phyloP scores from a whole-genome alignment of 2,113 vertebrate species.

The Euleptes europaea region DNA sequence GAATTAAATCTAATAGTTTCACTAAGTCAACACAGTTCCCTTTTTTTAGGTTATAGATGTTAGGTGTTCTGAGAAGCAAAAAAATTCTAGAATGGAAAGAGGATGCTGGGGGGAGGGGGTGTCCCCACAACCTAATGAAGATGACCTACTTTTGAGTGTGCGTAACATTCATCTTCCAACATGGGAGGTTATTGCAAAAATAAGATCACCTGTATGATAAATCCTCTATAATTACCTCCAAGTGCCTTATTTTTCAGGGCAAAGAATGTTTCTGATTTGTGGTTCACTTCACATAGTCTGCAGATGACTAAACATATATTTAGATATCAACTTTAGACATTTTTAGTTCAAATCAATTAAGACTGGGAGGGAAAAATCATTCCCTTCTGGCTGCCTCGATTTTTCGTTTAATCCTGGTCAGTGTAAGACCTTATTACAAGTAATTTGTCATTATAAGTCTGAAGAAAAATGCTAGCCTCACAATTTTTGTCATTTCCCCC shows the following conservation, averaged over 20 bases:
- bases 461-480: constrained; percentile 75
- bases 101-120: accelerated
- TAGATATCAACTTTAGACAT: constrained; percentile 71
- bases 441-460: constrained; percentile 73
- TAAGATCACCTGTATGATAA: constrained; percentile 51
- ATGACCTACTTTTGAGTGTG: constrained; percentile 35
- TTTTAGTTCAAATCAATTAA: constrained; percentile 77
- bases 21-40: constrained; percentile 1
- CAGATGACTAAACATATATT: constrained; percentile 67
- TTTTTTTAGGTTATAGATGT: constrained; percentile 1
- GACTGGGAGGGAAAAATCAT: constrained; percentile 49
- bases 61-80: constrained; percentile 37
- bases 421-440: constrained; percentile 74
- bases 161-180: constrained; percentile 25
- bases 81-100: constrained; percentile 4
- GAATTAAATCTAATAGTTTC: constrained; percentile 17
- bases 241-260: constrained; percentile 51
- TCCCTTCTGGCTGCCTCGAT: constrained; percentile 71
- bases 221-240: constrained; percentile 46
- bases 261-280: constrained; percentile 46
- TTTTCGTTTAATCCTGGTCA: constrained; percentile 75
- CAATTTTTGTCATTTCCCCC: constrained; percentile 77
- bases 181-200: constrained; percentile 50
- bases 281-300: constrained; percentile 43
- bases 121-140: constrained; percentile 40